These are phyloP conservation scores for Craterocephalus amniculus DNA, from an alignment of 2,797 vertebrate genomes.

Conservation along the genomic window DNA sequence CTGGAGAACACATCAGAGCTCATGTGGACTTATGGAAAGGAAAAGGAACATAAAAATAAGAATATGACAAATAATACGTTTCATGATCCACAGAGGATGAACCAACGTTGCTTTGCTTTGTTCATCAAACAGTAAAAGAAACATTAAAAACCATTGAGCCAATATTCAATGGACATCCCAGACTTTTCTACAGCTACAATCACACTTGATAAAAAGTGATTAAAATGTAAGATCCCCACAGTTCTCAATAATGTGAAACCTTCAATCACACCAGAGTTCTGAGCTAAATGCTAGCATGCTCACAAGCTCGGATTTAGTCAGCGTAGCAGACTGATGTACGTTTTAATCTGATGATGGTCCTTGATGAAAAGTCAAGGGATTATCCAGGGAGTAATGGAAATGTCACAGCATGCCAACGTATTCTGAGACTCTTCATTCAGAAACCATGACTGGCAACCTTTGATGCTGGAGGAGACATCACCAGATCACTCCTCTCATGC, in stretches of 20 bases:
- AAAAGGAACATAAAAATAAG: neutral
- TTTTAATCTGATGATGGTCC: neutral
- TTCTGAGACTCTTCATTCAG: neutral
- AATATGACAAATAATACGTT: neutral
- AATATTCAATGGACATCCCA: neutral
- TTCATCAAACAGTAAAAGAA: too few species aligned
- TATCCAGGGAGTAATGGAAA: neutral
- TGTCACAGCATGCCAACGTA: neutral
- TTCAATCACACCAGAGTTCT: neutral
- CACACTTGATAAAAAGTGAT: neutral
- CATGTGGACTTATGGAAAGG: slow-evolving; percentile 7
- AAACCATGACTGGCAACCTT: neutral
- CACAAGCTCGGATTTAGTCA: neutral
- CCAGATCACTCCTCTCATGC: neutral
- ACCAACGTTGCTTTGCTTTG: neutral
- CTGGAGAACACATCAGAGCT: slow-evolving; percentile 16
- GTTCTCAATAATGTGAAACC: neutral
- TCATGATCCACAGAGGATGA: neutral
- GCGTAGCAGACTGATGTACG: neutral
- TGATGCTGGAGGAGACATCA: neutral
- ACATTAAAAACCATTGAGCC: too few species aligned
- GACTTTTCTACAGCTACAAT: neutral
- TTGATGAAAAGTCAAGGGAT: neutral
- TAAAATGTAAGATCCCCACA: neutral
- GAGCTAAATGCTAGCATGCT: neutral